Evolutionary conservation across 2,113 vertebrate species (phyloP), one percentile per base, ranked within the genome.

Genomic region (Lates calcarifer): DNA sequence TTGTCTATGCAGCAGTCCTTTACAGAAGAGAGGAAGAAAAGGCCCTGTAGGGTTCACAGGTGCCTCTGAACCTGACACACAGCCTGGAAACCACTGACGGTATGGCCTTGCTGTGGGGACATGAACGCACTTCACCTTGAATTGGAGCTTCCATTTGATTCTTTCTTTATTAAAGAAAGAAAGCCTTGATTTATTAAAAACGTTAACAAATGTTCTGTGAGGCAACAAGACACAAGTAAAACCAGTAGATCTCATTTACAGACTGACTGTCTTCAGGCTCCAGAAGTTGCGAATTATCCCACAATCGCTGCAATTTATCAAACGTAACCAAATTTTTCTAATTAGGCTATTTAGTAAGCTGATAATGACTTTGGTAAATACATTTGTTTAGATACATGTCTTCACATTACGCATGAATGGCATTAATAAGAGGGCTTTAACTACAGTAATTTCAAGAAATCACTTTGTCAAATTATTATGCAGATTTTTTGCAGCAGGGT

Each of bases 1-100:
- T 45, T 74, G 29, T 39, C 18, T 45, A 33, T 81, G 35, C 35
- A 69, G 26, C 24, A 29, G 28, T 60, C 14, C 80, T 73, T 82
- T 24, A 33, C 22, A 71, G 28, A 62, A 13, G 49, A 20, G 24
- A 31, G 7, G 8, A 83, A 43, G 51, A 81, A 43, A 72, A 45
- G 64, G 18, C 58, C 2, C 17, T 1, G 26, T 4, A 47, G 29
- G 55, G n/a, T 51, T 56, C 12, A 22, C 2, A 31, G 63, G 45
- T 58, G 29, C 63, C 43, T 78, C 76, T 41, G 64, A 63, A 53
- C 47, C 53, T 58, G 60, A 69, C 47, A 22, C 11, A 56, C 55
- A 18, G 39, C 47, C 49, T 55, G 3, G 39, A 79, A 53, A 31
- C 29, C 45, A 55, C 28, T 24, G 22, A 41, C 82, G 24, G 8